Evolutionary conservation across 1,140 invertebrate genomes (phyloP), one percentile per base, ranked within the genome.

Genomic region (Zophobas atratus): DNA sequence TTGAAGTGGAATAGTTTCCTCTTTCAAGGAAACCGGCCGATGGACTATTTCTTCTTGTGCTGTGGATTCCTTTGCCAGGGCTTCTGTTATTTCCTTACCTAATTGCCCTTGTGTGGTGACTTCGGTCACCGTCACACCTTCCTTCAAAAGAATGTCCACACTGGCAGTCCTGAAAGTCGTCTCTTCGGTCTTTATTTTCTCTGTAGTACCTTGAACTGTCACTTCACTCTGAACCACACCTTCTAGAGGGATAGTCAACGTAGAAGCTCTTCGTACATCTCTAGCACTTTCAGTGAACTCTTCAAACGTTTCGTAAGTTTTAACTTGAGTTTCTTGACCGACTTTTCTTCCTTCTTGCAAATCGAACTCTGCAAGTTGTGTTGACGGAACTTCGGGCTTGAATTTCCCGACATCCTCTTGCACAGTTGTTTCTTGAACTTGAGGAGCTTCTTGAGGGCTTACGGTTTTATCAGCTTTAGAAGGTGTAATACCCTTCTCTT

Each of bases 191-290:
- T 79, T 38, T 20, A 83, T 56, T 5, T 43, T 36, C 39, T 78
- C 60, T 8, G 80, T 82, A 39, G 74, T 79, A 20, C 90, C 89
- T 53, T 89, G 84, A 1, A 85, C 48, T 20, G 86, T 77, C 1
- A 90, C 83, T 81, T 90, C 83, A 51, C 85, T 87, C 49, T 90
- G 84, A 0, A 83, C 86, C 1, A 91, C 51, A 71, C 88, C 86
- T 77, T 88, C 87, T 36, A 82, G 84, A 78, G 88, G 87, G 43
- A 86, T 85, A 41, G 89, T 84, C 1, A 75, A 77, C 2, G 87
- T 70, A 4, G 83, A 82, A 46, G 78, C 80, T 78, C 80, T 75
- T 86, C 84, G 35, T 84, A 81, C 80, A 76, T 83, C 73, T 67
- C 76, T 78, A 79, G 83, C 72, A 78, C 82, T 80, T 38, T 71